These are phyloP conservation scores for Rhogogaster chlorosoma DNA, from an alignment of 2,888 invertebrate genomes.

Conservation along the genomic window DNA sequence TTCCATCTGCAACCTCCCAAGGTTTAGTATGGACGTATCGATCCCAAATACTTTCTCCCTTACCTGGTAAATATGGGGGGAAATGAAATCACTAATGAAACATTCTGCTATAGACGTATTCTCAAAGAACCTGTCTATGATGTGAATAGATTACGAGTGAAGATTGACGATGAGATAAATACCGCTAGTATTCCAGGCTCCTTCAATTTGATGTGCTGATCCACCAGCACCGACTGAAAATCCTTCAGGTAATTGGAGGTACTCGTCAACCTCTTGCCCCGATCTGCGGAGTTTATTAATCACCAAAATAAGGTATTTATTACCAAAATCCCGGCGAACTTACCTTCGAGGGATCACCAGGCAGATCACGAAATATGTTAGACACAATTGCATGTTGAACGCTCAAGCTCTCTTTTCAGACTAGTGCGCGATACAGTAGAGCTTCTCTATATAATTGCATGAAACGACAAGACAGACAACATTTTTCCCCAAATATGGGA, in stretches of 20 bases:
- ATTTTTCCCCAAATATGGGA: not conserved
- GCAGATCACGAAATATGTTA: not conserved
- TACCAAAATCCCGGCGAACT: not conserved
- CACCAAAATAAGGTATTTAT: not conserved
- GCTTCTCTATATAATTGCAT: not conserved
- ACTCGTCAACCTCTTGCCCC: not conserved
- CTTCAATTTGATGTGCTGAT: constrained; percentile 12
- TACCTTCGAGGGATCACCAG: not conserved
- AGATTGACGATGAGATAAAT: no score
- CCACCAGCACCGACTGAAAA: not conserved
- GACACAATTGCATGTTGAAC: not conserved
- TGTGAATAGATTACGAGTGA: no score
- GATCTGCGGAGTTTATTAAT: not conserved
- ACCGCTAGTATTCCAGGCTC: constrained; percentile 79
- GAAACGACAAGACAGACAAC: not conserved
- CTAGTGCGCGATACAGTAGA: not conserved
- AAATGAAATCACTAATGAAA: not conserved
- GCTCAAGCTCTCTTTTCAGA: not conserved
- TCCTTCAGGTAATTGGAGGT: constrained; percentile 17
- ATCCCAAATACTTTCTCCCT: constrained; percentile 86
- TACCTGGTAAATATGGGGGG: constrained; percentile 76
- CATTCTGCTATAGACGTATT: no score
- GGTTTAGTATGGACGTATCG: constrained; percentile 80
- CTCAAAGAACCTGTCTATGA: no score
- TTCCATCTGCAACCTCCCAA: constrained; percentile 79